Conservation (phyloP, 53 echinoderm and acorn worm species). For the Hippasteria phrygiana region DNA sequence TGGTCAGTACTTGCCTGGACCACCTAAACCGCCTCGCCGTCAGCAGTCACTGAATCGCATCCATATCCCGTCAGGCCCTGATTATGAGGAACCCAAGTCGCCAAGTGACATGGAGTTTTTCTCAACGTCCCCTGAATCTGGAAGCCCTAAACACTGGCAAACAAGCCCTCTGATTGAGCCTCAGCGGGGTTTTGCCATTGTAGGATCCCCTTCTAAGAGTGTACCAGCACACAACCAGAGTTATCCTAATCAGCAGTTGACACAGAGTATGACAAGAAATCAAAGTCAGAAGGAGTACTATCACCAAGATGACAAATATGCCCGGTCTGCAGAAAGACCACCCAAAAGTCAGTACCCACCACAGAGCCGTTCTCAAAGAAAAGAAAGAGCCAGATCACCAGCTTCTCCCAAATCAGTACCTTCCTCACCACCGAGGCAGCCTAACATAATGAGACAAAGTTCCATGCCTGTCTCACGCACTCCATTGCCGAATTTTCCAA, state of each 20-base stretch:
- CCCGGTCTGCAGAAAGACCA: background rate
- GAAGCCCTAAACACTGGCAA: conserved; percentile 61
- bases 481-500: background rate
- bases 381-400: conserved; percentile 2
- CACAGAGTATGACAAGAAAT: background rate
- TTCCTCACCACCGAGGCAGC: conserved; percentile 21
- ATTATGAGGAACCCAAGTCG: conserved; percentile 64
- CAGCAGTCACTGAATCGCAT: conserved; percentile 93
- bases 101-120: conserved; percentile 48
- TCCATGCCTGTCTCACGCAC: conserved; percentile 40
- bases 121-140: conserved; percentile 51
- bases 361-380: conserved; percentile 18
- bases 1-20: conserved; percentile 62
- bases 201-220: background rate
- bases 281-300: conserved; percentile 26
- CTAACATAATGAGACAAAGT: conserved; percentile 38
- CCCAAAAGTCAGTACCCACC: background rate
- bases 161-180: conserved; percentile 52
- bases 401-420: background rate
- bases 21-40: conserved; percentile 95
- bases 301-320: background rate
- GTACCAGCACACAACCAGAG: background rate
- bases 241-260: background rate
- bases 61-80: conserved; percentile 80
- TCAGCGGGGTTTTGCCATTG: conserved; percentile 35